Base-by-base conservation (phyloP, 2,888 invertebrate species). In the Candidula unifasciata region DNA sequence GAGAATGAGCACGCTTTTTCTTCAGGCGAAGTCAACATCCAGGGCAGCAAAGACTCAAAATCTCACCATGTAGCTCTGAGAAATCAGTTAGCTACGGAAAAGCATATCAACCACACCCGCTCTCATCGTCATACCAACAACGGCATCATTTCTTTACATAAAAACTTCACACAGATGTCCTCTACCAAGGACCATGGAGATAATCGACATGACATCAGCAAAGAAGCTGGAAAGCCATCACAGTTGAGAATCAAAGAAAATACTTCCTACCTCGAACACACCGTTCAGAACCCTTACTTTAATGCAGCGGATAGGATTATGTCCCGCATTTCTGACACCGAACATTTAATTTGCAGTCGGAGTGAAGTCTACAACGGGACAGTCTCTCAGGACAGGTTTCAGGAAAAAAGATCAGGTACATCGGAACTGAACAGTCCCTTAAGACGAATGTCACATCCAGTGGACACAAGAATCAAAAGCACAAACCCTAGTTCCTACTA, bases 241-340 rank as follows among this genome's bases (percentile, higher is more conserved):
- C 37, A 79, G 2, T n/a, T 37, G 2, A 79, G 52, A 30, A 8
- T 18, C 6, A 13, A 5, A 33, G 79, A 79, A 27, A 16, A 27
- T 13, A 44, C 79, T n/a, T 10, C 35, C 0, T 33, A 60, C 3
- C 33, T 6, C 24, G 78, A 78, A 30, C 66, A 44, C 6, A 30
- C 30, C 18, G 44, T 52, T 44, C 27, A 21, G 21, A 80, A 80
- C n/a, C 71, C 80, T 27, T 81, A 81, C 64, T 35, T 52, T n/a
- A 73, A 81, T 8, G 73, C 73, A 0, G 81, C 81, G 6, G 81
- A 73, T 60, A 27, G 81, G 24, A 81, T 81, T 30, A 60, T 81
- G n/a, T 81, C 81, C 2, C 35, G 81, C n/a, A 54, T 81, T 35
- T 60, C 81, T 30, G 80, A 80, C 33, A 80, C 80, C 16, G 73